phyloP scores from a whole-genome alignment of 2,888 invertebrate genomes.

The Danaus chrysippus region DNA sequence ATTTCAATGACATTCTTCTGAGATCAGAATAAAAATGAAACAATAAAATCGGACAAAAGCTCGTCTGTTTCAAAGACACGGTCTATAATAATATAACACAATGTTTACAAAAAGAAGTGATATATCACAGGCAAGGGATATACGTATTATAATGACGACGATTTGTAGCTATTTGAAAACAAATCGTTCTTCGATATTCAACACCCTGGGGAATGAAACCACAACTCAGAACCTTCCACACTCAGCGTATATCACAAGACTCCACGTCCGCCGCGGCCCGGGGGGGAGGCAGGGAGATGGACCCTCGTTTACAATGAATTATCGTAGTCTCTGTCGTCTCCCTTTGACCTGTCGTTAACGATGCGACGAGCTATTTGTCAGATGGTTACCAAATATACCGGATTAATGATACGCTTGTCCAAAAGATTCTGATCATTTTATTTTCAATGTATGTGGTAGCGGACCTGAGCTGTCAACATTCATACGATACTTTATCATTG shows the following conservation, averaged over 20 bases:
- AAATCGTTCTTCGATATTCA: slow-evolving; percentile 10
- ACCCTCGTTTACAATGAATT: slow-evolving; percentile 24
- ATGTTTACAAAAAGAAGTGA: no score
- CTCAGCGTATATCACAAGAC: slow-evolving; percentile 14
- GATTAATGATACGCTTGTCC: no score
- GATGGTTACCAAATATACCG: background rate
- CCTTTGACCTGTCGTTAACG: slow-evolving; percentile 28
- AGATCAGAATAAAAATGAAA: no score
- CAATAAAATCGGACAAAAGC: no score
- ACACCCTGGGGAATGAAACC: slow-evolving; percentile 17
- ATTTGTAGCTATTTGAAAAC: slow-evolving; percentile 3
- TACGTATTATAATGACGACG: background rate
- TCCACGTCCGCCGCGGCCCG: background rate
- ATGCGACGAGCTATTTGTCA: slow-evolving; percentile 17
- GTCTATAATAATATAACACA: no score
- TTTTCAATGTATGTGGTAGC: no score
- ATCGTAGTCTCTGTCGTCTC: slow-evolving; percentile 22
- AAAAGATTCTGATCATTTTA: no score
- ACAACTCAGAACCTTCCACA: slow-evolving; percentile 21
- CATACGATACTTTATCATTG: no score
- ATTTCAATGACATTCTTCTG: no score
- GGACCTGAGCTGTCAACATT: no score
- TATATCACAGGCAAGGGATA: background rate
- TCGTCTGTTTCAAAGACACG: no score
- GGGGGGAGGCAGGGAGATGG: slow-evolving; percentile 9